phyloP scores from a whole-genome alignment of 2,888 invertebrate species.

The Leptopilina drosophilae region DNA sequence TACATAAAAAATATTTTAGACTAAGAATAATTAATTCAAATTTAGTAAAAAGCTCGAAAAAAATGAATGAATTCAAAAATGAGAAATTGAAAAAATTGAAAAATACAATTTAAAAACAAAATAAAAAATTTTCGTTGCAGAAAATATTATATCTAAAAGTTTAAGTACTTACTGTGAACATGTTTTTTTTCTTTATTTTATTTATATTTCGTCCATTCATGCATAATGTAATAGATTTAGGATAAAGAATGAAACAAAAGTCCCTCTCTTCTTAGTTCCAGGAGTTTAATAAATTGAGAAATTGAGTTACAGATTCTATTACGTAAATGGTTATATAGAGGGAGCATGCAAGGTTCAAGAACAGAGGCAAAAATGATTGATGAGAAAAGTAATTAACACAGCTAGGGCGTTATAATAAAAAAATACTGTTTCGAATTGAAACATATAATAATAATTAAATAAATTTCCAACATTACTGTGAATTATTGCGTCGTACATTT shows the following conservation, averaged over 20 bases:
- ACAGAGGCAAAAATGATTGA: conserved; percentile 25
- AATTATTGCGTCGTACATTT: too few species aligned
- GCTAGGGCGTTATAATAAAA: background rate
- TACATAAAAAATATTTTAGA: too few species aligned
- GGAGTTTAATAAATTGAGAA: conserved; percentile 11
- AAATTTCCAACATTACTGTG: too few species aligned
- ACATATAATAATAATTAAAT: background rate
- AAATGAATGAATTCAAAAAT: too few species aligned
- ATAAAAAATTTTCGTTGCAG: too few species aligned
- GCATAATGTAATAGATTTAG: background rate
- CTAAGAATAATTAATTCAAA: too few species aligned
- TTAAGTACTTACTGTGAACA: background rate
- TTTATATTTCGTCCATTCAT: background rate
- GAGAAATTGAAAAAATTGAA: too few species aligned
- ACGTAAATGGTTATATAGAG: conserved; percentile 11
- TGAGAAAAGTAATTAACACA: conserved; percentile 20
- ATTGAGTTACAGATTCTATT: background rate
- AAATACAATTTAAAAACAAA: too few species aligned
- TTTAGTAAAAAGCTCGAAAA: background rate
- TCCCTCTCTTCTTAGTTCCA: background rate
- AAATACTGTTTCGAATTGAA: conserved; percentile 6
- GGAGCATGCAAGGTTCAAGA: background rate
- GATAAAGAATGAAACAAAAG: background rate
- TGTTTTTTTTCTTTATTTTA: background rate
- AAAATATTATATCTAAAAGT: background rate